A percentile compares a stretch with the other conserved stretches of the same genome.
Conservation (phyloP, 2,888 invertebrate species). For the Caenorhabditis imperialis region DNA sequence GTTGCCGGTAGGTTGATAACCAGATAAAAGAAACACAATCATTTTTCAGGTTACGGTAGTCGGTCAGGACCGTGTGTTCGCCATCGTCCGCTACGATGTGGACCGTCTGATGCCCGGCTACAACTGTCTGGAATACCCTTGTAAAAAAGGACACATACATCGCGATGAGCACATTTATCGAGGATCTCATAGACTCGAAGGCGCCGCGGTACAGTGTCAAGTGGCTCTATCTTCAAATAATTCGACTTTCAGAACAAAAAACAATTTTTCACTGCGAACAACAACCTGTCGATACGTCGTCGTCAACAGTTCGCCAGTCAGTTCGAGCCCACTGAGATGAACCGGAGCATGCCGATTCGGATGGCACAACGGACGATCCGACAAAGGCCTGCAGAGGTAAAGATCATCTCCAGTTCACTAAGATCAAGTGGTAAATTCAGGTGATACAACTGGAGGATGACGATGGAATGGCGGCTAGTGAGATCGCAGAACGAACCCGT, state of each 20-base stretch:
- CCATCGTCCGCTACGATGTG: constrained; percentile 16
- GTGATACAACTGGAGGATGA: not conserved
- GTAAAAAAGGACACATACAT: constrained; percentile 30
- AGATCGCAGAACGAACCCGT: constrained; percentile 2
- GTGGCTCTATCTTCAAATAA: not conserved
- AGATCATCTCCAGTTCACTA: too few relatives aligned
- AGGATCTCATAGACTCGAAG: constrained; percentile 33
- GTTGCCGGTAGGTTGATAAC: not conserved
- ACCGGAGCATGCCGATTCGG: constrained; percentile 6
- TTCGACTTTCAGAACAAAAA: constrained; percentile 15
- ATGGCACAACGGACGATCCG: not conserved
- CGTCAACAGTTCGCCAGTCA: constrained; percentile 6
- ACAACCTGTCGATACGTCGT: constrained; percentile 30
- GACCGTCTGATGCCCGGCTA: not conserved
- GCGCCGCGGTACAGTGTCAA: constrained; percentile 7
- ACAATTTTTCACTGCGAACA: constrained; percentile 8
- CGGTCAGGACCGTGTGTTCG: constrained; percentile 35
- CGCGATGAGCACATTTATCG: constrained; percentile 43
- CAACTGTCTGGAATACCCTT: constrained; percentile 46
- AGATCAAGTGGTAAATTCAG: too few relatives aligned
- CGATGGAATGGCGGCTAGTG: not conserved
- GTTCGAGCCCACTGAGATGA: constrained; percentile 22
- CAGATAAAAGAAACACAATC: not conserved
- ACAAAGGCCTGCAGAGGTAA: too few relatives aligned
- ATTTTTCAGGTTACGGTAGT: constrained; percentile 9